phyloP scores from a whole-genome alignment of 2,113 vertebrate genomes.

The Tachuris rubrigastra region DNA sequence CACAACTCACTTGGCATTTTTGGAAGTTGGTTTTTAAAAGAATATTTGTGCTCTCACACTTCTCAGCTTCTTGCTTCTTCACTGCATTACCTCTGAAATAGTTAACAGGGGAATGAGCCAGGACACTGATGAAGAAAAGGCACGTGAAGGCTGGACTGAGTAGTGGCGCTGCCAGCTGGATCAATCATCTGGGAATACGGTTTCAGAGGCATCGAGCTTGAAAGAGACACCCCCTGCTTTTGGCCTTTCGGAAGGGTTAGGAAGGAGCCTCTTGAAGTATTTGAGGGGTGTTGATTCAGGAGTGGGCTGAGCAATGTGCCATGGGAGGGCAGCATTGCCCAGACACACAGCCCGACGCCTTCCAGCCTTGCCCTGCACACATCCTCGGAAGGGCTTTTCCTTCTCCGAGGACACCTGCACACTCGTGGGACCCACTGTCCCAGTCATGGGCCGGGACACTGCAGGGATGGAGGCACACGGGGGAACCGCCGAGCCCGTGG shows the following conservation, averaged over 20 bases:
- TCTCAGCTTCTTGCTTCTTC: neutral
- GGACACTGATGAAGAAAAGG: neutral
- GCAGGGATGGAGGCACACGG: rapidly evolving
- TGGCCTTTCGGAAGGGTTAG: neutral
- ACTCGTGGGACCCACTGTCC: rapidly evolving
- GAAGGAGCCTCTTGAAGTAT: neutral
- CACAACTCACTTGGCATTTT: neutral
- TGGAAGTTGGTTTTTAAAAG: neutral
- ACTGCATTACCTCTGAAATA: neutral
- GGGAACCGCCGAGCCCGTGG: rapidly evolving
- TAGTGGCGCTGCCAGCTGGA: neutral
- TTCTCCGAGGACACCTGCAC: neutral
- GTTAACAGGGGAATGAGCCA: neutral
- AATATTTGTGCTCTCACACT: neutral
- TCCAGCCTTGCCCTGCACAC: neutral
- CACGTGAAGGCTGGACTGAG: neutral
- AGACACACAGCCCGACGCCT: neutral
- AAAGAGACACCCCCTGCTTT: neutral
- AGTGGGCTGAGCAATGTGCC: neutral
- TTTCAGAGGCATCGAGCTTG: neutral
- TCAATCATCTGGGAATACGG: neutral
- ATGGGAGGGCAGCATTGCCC: constrained; percentile 51
- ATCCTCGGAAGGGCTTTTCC: neutral
- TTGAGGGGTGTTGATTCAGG: neutral
- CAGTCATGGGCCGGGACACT: rapidly evolving